Evolutionary conservation across 2,888 invertebrate genomes (phyloP), one percentile per base, ranked within the genome.

Genomic region (Argynnis bischoffii): DNA sequence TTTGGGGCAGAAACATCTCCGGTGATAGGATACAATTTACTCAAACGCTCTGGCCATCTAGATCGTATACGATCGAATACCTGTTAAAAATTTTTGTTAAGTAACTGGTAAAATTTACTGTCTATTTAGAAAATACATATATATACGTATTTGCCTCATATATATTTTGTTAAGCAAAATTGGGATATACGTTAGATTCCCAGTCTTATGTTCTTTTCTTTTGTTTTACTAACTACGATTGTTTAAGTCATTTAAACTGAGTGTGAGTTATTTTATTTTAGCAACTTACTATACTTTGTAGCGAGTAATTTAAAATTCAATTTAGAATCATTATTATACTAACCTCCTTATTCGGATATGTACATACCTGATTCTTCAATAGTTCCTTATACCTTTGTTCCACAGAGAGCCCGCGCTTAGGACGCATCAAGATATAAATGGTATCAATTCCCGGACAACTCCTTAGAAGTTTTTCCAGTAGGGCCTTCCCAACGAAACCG

Each of bases 401-500:
- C 2, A 96, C 95, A 0, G 93, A 92, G 65, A 96, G 90, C 0
- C 96, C 96, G 70, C 95, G 87, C 81, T 96, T 96, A 0, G 94
- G 92, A 70, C 99, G 93, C 83, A 99, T 95, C 71, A 99, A 93
- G 57, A 98, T 88, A 81, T 96, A 98, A 64, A 99, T 95, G 13
- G 94, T 94, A 51, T 94, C 93, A 16, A 99, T 93, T 2, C 95
- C 95, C 0, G 96, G 95, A 84, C 98, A 98, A 64, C 96, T 95
- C 80, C 98, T 94, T 26, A 99, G 92, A 13, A 99, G 92, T 85
- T 99, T 99, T 89, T 99, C 99, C 70, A 99, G 90, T 2, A 99
- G 90, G 0, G 98, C 98, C 89, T 99, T 99, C 47, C 99, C 98
- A 61, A 99, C 94, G 85, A 98, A 99, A n/a, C 99, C 98, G 0